Conservation (phyloP, 2,797 vertebrate genomes). For the Falco cherrug region DNA sequence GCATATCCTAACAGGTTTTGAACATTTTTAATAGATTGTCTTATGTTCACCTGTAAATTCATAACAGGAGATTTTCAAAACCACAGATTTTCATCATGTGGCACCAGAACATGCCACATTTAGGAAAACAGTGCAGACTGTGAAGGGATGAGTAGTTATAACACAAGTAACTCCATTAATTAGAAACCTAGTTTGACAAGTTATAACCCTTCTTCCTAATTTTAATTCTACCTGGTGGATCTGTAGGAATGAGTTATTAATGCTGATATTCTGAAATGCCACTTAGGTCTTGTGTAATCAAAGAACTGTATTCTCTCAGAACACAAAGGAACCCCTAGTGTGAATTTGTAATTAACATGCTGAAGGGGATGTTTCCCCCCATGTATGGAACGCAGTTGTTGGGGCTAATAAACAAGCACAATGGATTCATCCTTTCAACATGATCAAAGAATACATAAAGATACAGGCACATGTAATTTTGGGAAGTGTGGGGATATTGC, state of each 20-base stretch:
- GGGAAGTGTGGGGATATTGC: conserved; percentile 42
- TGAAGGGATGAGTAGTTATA: not conserved
- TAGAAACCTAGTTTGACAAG: conserved; percentile 64
- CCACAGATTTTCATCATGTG: not conserved
- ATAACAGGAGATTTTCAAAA: not conserved
- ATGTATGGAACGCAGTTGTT: conserved; percentile 43
- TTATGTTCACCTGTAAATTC: not conserved
- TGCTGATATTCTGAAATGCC: conserved; percentile 70
- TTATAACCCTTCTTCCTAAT: conserved; percentile 67
- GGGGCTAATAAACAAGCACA: conserved; percentile 68
- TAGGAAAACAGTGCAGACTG: not conserved
- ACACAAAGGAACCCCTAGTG: conserved; percentile 69
- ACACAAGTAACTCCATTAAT: conserved; percentile 47
- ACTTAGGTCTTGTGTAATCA: conserved; percentile 73
- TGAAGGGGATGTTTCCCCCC: conserved; percentile 61
- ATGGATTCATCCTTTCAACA: conserved; percentile 54
- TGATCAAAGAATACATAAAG: conserved; percentile 69
- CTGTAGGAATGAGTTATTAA: conserved; percentile 74
- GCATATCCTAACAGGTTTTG: not conserved
- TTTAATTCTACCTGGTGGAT: conserved; percentile 69
- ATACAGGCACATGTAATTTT: conserved; percentile 54
- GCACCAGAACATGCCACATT: not conserved
- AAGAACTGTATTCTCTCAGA: conserved; percentile 72
- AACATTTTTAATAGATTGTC: not conserved
- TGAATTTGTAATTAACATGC: conserved; percentile 69